phyloP scores from a whole-genome alignment of 2,888 invertebrate genomes.

The Amphipyra berbera region DNA sequence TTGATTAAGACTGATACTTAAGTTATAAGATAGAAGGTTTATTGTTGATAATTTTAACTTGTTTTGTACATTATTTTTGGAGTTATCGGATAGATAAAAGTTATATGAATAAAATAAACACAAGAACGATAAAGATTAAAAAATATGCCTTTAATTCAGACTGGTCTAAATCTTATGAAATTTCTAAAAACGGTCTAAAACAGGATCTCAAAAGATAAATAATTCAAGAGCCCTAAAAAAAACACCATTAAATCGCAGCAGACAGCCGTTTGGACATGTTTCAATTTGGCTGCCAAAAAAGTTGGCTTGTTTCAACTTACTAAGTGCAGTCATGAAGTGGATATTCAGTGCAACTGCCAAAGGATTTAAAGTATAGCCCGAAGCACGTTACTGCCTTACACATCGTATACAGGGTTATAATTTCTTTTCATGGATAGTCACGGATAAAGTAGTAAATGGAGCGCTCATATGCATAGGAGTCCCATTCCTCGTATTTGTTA shows the following conservation, averaged over 20 bases:
- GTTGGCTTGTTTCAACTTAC: conserved; percentile 29
- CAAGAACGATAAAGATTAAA: not conserved
- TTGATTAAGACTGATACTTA: not conserved
- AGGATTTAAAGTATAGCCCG: conserved; percentile 20
- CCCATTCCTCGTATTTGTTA: not conserved
- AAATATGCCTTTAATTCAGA: not conserved
- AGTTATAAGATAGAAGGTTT: too few species aligned
- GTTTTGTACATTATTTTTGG: not conserved
- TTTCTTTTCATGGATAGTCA: not conserved
- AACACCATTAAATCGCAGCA: conserved; percentile 16
- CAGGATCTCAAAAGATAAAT: not conserved
- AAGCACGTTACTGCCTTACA: conserved; percentile 10
- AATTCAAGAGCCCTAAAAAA: too few species aligned
- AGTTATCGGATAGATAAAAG: too few species aligned
- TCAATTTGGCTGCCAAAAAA: conserved; percentile 36
- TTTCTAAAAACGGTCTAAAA: too few species aligned
- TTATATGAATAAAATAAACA: not conserved
- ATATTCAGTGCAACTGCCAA: conserved; percentile 15
- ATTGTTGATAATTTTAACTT: not conserved
- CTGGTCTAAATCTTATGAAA: too few species aligned
- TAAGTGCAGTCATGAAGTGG: conserved; percentile 36
- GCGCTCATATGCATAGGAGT: not conserved
- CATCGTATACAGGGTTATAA: not conserved
- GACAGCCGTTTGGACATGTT: conserved; percentile 41
- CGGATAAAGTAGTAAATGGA: conserved; percentile 5